These are phyloP conservation scores for Pelecanus crispus DNA, from an alignment of 2,113 vertebrate species.

Conservation along the genomic window DNA sequence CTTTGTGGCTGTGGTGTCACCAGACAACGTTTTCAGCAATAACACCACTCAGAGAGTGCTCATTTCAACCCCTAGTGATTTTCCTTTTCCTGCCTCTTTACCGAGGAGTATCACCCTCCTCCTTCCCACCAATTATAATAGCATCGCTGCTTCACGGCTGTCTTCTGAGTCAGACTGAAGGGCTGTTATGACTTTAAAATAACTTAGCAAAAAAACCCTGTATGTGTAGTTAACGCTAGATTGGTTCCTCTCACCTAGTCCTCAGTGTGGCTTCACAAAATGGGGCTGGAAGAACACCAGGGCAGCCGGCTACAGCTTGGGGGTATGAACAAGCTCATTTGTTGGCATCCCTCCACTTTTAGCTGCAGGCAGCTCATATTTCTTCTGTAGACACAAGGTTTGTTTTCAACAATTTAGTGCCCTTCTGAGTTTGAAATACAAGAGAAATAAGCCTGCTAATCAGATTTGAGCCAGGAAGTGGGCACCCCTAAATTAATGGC, in stretches of 20 bases:
- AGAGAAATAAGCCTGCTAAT: slow-evolving; percentile 1
- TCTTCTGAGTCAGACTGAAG: neutral
- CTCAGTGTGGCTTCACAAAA: neutral
- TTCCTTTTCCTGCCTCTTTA: neutral
- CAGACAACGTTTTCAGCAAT: neutral
- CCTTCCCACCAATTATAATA: neutral
- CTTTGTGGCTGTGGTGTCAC: neutral
- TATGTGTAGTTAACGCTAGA: neutral
- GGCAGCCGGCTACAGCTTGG: neutral
- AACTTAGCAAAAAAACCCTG: neutral
- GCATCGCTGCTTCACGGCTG: neutral
- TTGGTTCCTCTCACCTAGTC: neutral
- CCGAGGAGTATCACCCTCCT: neutral
- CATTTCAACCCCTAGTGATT: neutral
- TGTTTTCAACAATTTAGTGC: slow-evolving; percentile 15
- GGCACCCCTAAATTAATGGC: neutral
- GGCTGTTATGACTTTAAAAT: neutral
- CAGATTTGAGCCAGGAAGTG: neutral
- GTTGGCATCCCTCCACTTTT: neutral
- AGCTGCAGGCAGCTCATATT: neutral
- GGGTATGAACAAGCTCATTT: neutral
- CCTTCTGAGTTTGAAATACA: neutral
- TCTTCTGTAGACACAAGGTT: neutral
- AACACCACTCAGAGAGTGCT: neutral
- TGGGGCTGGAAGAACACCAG: neutral